Conservation (phyloP, 2,888 invertebrate genomes). For the Elmis aenea region DNA sequence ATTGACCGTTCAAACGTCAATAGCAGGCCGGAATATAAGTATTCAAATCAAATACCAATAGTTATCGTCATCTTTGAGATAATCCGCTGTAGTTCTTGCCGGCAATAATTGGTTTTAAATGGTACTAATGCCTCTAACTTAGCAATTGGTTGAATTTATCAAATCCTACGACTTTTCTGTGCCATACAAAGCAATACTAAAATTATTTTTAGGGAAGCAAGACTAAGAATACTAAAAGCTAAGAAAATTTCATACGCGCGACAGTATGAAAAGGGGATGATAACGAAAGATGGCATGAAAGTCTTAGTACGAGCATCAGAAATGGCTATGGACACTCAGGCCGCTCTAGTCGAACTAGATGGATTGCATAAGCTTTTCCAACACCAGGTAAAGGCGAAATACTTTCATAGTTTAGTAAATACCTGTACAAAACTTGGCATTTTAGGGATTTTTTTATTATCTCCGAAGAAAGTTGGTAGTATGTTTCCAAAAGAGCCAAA, state of each 20-base stretch:
- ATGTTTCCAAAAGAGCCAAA: slow-evolving; percentile 9
- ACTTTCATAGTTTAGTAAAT: not conserved
- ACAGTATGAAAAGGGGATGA: slow-evolving; percentile 59
- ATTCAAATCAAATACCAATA: too few species aligned
- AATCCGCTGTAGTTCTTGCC: too few species aligned
- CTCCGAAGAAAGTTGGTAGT: slow-evolving; percentile 42
- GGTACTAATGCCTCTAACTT: too few species aligned
- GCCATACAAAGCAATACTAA: too few species aligned
- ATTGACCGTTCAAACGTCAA: too few species aligned
- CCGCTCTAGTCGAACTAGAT: slow-evolving; percentile 45
- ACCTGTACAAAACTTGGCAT: not conserved
- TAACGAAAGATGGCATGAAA: slow-evolving; percentile 55
- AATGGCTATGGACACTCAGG: slow-evolving; percentile 49
- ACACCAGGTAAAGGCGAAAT: slow-evolving; percentile 9
- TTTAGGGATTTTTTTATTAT: slow-evolving; percentile 47
- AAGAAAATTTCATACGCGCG: slow-evolving; percentile 61
- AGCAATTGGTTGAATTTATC: too few species aligned
- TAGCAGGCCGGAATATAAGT: too few species aligned
- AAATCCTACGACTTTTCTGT: too few species aligned
- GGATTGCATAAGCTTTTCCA: slow-evolving; percentile 39
- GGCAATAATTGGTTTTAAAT: too few species aligned
- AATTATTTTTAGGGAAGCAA: slow-evolving; percentile 48
- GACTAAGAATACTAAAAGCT: slow-evolving; percentile 56
- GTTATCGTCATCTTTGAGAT: too few species aligned
- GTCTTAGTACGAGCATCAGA: slow-evolving; percentile 53